Percentiles rank a stretch among this genome's conserved stretches.
phyloP scores from a whole-genome alignment of 2,888 invertebrate species.

The Hyposoter didymator region DNA sequence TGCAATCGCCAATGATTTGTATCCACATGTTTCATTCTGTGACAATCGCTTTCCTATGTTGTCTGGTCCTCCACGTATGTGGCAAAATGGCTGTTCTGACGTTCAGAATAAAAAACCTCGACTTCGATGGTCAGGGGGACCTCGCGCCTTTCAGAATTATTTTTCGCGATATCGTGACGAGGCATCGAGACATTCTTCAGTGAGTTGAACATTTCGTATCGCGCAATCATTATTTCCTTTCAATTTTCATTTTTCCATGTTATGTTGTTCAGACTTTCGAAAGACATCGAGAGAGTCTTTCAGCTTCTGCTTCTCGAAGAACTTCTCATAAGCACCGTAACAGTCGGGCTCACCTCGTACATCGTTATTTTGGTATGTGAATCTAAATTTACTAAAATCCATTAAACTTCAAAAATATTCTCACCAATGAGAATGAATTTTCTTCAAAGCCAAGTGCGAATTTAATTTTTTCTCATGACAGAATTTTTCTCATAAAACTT shows the following conservation, averaged over 20 bases:
- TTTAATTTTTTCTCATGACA: background rate
- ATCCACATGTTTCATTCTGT: conserved; percentile 43
- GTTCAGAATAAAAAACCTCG: conserved; percentile 54
- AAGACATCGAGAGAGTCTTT: conserved; percentile 46
- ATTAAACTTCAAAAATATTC: background rate
- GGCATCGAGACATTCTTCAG: conserved; percentile 46
- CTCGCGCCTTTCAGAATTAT: background rate
- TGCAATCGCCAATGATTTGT: conserved; percentile 54
- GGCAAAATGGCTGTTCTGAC: conserved; percentile 56
- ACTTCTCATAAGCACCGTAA: conserved; percentile 48
- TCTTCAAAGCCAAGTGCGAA: background rate
- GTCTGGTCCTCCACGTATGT: conserved; percentile 55
- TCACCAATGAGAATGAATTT: background rate
- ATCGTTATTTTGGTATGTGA: conserved; percentile 50
- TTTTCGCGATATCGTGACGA: conserved; percentile 41
- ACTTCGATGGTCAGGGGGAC: background rate
- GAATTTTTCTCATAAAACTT: background rate
- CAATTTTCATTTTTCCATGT: background rate
- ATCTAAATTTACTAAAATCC: background rate
- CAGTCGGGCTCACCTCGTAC: conserved; percentile 59
- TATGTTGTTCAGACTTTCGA: conserved; percentile 31
- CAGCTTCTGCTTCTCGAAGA: conserved; percentile 55
- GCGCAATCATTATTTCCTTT: background rate
- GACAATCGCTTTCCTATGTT: conserved; percentile 50
- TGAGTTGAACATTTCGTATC: conserved; percentile 29